Conservation (phyloP, 2,113 vertebrate genomes). For the Tetrax tetrax region DNA sequence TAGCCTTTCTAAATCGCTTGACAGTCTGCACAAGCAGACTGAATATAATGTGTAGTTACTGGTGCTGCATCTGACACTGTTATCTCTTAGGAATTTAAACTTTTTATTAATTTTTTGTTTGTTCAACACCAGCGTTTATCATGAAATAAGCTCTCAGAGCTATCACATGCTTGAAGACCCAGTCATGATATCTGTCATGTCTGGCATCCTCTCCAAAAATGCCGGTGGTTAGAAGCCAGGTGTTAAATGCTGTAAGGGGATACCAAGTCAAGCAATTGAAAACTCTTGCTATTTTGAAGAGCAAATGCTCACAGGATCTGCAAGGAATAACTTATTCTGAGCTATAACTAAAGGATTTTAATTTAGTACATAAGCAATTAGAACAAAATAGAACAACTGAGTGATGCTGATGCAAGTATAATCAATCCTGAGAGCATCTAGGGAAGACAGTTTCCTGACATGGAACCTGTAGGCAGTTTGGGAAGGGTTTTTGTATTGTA, state of each 20-base stretch:
- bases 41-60: neutral
- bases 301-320: neutral
- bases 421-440: neutral
- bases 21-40: neutral
- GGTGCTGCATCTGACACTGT: neutral
- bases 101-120: neutral
- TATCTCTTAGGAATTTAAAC: neutral
- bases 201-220: neutral
- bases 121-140: neutral
- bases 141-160: neutral
- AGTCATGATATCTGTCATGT: neutral
- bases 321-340: neutral
- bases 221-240: neutral
- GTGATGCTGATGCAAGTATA: neutral
- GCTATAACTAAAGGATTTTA: neutral
- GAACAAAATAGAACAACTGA: constrained; percentile 7
- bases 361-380: neutral
- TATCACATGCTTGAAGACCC: neutral
- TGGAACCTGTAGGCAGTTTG: neutral
- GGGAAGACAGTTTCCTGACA: neutral
- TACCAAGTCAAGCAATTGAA: neutral
- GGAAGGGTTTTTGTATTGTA: neutral
- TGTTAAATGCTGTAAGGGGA: neutral
- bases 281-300: neutral
- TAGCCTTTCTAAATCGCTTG: neutral